Percentiles rank a stretch among this genome's conserved stretches.
phyloP scores from a whole-genome alignment of 2,113 vertebrate genomes.

The Motacilla tschutschensis region DNA sequence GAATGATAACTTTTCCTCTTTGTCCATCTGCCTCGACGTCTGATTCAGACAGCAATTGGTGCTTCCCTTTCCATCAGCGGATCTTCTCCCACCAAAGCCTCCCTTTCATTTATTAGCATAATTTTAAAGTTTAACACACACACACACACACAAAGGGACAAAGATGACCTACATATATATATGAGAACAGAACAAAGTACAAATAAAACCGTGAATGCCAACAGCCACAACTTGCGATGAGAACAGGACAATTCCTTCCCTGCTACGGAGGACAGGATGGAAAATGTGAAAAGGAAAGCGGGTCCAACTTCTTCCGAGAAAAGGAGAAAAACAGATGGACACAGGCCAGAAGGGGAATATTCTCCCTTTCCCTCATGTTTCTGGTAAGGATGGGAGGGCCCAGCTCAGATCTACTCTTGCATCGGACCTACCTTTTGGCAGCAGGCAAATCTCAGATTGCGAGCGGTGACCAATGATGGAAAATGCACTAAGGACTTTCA shows the following conservation, averaged over 20 bases:
- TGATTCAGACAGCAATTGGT: conserved; percentile 78
- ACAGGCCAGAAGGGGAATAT: background rate
- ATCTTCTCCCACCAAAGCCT: conserved; percentile 63
- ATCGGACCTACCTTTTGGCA: conserved; percentile 2
- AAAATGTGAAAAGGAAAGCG: conserved; percentile 44
- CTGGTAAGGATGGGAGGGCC: background rate
- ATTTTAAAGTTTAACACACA: conserved; percentile 57
- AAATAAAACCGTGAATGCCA: background rate
- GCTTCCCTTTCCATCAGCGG: conserved; percentile 68
- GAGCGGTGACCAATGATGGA: background rate
- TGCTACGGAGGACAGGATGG: conserved; percentile 6
- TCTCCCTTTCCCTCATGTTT: background rate
- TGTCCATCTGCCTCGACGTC: conserved; percentile 74
- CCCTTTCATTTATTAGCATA: conserved; percentile 59
- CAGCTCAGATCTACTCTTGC: conserved; percentile 1
- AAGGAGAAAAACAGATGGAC: background rate
- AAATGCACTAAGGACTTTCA: conserved; percentile 67
- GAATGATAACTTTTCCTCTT: conserved; percentile 75
- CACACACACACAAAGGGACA: conserved; percentile 7
- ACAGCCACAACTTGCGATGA: background rate
- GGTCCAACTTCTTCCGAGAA: background rate
- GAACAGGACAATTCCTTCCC: conserved; percentile 19
- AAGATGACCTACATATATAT: background rate
- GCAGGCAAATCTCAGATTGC: background rate
- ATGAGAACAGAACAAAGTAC: conserved; percentile 34